Evolutionary conservation across 2,888 invertebrate genomes (phyloP).

Genomic region (Machimus rusticus): DNA sequence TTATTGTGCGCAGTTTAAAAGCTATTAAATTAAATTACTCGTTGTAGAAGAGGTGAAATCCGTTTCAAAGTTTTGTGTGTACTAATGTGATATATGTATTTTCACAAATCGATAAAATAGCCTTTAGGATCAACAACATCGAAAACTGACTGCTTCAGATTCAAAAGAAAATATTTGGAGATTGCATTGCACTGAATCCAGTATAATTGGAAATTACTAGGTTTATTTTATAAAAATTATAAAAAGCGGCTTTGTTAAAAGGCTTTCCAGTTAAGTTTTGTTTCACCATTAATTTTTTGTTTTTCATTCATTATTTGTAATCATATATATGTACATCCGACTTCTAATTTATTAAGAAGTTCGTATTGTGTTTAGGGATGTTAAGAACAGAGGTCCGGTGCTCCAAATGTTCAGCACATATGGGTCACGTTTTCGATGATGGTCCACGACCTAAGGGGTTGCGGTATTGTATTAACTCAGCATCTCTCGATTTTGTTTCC

Average conservation of each 20-base stretch:
- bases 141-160: too few species aligned
- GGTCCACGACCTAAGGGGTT: conserved; percentile 92
- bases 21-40: too few species aligned
- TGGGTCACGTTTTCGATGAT: conserved; percentile 97
- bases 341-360: neutral
- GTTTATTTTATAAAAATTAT: too few species aligned
- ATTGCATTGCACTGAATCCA: too few species aligned
- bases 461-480: conserved; percentile 96
- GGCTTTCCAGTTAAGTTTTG: neutral
- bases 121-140: too few species aligned
- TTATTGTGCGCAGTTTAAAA: too few species aligned
- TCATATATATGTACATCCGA: neutral
- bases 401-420: conserved; percentile 90
- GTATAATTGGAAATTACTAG: neutral
- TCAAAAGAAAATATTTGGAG: too few species aligned
- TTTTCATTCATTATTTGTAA: neutral
- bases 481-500: conserved; percentile 64
- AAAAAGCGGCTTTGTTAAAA: neutral
- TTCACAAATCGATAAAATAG: too few species aligned
- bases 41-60: too few species aligned
- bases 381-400: conserved; percentile 96
- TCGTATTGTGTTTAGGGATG: conserved; percentile 72
- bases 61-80: too few species aligned
- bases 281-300: neutral
- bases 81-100: too few species aligned